A percentile compares a stretch with the other conserved stretches of the same genome.
Evolutionary conservation across 2,888 invertebrate species (phyloP).

Genomic region (Luperina testacea): DNA sequence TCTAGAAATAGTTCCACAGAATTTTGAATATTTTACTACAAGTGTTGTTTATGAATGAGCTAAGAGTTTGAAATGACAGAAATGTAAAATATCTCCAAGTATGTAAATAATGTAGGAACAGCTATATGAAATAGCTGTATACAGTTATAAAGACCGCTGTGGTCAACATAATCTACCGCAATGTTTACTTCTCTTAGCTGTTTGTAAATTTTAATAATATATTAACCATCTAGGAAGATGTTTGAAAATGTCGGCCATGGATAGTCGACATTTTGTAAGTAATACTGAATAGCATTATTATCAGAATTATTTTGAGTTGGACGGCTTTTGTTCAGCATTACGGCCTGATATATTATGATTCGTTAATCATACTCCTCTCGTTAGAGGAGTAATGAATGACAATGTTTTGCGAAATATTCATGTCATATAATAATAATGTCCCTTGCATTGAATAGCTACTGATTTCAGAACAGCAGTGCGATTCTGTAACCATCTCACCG

Average conservation of each 20-base stretch:
- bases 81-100: constrained; percentile 5
- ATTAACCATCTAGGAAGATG: neutral
- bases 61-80: neutral
- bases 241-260: too few relatives aligned
- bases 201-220: constrained; percentile 5
- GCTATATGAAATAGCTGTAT: constrained; percentile 32
- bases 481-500: too few relatives aligned
- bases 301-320: neutral
- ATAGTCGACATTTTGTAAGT: neutral
- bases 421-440: neutral
- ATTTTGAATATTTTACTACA: constrained; percentile 6
- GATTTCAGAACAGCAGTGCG: too few relatives aligned
- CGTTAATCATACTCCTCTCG: too few relatives aligned
- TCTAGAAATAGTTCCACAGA: constrained; percentile 11
- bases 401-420: constrained; percentile 22
- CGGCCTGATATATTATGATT: constrained; percentile 4
- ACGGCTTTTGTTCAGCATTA: constrained; percentile 16
- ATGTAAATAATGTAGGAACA: constrained; percentile 27
- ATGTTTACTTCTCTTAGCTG: constrained; percentile 39
- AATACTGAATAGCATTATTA: neutral
- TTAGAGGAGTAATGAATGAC: neutral
- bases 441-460: neutral
- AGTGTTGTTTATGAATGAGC: constrained; percentile 3
- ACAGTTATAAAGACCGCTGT: constrained; percentile 50
- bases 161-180: constrained; percentile 56